Base-by-base conservation (phyloP, 2,797 vertebrate genomes). In the Dendrocincla fuliginosa region DNA sequence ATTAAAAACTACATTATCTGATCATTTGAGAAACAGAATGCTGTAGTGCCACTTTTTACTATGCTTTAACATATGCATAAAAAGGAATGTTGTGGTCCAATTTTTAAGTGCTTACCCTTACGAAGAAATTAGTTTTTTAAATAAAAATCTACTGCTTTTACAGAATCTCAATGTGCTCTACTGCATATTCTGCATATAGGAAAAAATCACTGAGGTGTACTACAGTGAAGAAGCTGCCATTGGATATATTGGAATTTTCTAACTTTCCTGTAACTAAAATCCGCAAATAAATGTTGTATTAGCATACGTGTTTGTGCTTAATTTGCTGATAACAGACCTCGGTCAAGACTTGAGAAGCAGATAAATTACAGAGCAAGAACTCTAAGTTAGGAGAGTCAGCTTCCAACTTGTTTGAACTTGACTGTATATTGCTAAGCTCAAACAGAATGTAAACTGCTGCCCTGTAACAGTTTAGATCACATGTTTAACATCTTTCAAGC, bases 361-460 rank as follows among this genome's bases (percentile, higher is more conserved):
- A 57, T 47, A 94, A 93, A 89, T 87, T 69, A 88, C 73, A 90
- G 50, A 86, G 76, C 61, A 85, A 89, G 87, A 79, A 79, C 56
- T 88, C 8, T 28, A 93, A 63, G 61, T 81, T 70, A 84, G 12
- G 73, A 75, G 16, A 94, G 68, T 30, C 85, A 77, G 33, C 46
- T 90, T 77, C n/a, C 80, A 83, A 64, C 95, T 87, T 95, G 94
- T 93, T 82, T 77, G 70, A 94, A 94, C 94, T 87, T 84, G 96
- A 84, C 80, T 75, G 56, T 16, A 22, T 61, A 67, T 41, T 79
- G 71, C 81, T 68, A 84, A 68, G 35, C 85, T 91, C 3, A 3
- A 85, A 77, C 28, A 83, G 83, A 95, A 95, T 50, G 52, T 85
- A 94, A 96, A 93, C 95, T 94, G 74, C 86, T 94, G 73, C 44